phyloP scores from a whole-genome alignment of 2,113 vertebrate genomes.

The Turnix velox region DNA sequence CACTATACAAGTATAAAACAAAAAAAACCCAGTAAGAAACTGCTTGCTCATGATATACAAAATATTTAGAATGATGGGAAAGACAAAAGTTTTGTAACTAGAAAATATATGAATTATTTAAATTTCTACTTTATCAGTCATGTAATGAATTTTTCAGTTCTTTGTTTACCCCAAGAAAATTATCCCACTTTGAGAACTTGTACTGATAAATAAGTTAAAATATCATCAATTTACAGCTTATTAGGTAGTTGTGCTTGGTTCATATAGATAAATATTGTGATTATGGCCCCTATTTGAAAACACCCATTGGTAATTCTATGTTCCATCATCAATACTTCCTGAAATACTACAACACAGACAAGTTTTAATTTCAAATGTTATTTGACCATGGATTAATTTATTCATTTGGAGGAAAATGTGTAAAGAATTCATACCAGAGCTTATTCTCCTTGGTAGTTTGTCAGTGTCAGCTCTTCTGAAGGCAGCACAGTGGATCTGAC shows the following conservation, averaged over 20 bases:
- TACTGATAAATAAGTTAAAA: neutral
- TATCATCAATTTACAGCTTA: slow-evolving; percentile 24
- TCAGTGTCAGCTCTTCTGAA: slow-evolving; percentile 81
- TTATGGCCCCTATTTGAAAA: neutral
- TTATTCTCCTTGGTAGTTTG: slow-evolving; percentile 46
- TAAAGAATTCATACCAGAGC: neutral
- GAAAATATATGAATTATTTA: neutral
- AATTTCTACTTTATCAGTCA: neutral
- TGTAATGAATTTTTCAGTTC: neutral
- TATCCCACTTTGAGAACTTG: neutral
- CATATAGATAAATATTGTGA: neutral
- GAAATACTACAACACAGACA: neutral
- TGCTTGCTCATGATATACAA: neutral
- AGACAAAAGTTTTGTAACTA: neutral
- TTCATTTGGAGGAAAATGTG: neutral
- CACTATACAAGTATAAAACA: neutral
- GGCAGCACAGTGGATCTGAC: slow-evolving; percentile 90
- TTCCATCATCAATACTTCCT: neutral
- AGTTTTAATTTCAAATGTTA: neutral
- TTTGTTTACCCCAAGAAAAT: neutral
- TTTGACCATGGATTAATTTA: neutral
- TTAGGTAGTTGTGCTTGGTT: neutral
- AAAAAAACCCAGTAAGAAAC: neutral
- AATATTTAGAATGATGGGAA: neutral
- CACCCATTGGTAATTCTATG: neutral